Evolutionary conservation across 2,888 invertebrate species (phyloP).

Genomic region (Drosophila ezoana): DNA sequence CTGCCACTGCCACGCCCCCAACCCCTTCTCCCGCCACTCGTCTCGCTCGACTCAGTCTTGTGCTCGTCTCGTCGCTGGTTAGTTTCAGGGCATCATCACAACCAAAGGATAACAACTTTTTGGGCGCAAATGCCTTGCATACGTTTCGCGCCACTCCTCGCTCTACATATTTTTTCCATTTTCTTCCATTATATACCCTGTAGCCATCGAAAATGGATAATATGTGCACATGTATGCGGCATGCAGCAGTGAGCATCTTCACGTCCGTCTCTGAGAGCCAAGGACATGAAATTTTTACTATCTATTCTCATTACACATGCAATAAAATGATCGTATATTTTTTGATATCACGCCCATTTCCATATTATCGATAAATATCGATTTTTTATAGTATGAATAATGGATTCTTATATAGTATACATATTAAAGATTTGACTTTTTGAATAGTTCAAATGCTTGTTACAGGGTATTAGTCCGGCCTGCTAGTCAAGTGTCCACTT

Average conservation of each 20-base stretch:
- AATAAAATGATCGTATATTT: no score
- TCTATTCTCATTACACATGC: no score
- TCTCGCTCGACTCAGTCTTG: neutral
- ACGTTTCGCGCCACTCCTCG: conserved; percentile 46
- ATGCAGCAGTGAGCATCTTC: no score
- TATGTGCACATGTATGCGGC: neutral
- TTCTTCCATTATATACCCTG: conserved; percentile 9
- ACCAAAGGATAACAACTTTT: conserved; percentile 56
- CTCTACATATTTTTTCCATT: conserved; percentile 5
- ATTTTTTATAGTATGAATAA: no score
- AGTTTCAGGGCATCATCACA: conserved; percentile 35
- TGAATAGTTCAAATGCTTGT: neutral
- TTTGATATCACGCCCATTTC: no score
- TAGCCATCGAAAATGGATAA: neutral
- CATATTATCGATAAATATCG: no score
- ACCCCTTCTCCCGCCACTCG: neutral
- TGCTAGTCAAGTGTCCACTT: neutral
- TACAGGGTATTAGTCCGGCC: neutral
- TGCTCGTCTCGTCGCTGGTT: conserved; percentile 24
- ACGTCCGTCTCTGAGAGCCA: no score
- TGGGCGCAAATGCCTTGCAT: conserved; percentile 59
- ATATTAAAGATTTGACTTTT: no score
- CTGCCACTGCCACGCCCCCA: conserved; percentile 1
- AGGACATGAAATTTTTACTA: no score
- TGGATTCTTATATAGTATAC: no score